Evolutionary conservation across 2,113 vertebrate genomes (phyloP).

Genomic region (Saccopteryx bilineata): DNA sequence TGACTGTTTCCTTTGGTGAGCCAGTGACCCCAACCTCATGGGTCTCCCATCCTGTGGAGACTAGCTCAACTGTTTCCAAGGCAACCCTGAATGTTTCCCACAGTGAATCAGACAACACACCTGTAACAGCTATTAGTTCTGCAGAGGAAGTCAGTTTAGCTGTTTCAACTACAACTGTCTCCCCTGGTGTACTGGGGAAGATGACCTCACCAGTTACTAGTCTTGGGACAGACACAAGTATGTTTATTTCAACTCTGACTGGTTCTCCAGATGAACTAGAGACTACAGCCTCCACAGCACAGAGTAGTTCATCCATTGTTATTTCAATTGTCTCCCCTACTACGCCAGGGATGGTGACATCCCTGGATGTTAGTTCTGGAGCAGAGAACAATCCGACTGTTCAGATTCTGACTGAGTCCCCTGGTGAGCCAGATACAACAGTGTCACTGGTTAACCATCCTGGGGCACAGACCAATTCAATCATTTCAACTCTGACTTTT

Average conservation of each 20-base stretch:
- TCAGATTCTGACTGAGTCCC: not conserved
- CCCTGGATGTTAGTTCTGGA: not conserved
- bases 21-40: not conserved
- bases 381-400: not conserved
- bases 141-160: not conserved
- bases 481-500: not conserved
- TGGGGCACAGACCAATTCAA: not conserved
- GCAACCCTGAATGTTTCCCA: not conserved
- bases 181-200: not conserved
- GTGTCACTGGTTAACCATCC: too few species aligned
- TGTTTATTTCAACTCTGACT: not conserved
- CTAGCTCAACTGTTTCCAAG: not conserved
- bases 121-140: not conserved
- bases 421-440: not conserved
- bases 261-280: not conserved
- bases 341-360: not conserved
- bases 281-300: not conserved
- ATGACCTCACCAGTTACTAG: not conserved
- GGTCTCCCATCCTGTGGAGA: not conserved
- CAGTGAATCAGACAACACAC: not conserved
- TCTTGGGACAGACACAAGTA: not conserved
- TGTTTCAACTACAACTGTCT: not conserved
- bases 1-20: not conserved
- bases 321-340: fast-evolving
- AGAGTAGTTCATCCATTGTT: not conserved